Evolutionary conservation across 2,113 vertebrate genomes (phyloP), one percentile per base, ranked within the genome.

Genomic region (Microcebus griseorufus): DNA sequence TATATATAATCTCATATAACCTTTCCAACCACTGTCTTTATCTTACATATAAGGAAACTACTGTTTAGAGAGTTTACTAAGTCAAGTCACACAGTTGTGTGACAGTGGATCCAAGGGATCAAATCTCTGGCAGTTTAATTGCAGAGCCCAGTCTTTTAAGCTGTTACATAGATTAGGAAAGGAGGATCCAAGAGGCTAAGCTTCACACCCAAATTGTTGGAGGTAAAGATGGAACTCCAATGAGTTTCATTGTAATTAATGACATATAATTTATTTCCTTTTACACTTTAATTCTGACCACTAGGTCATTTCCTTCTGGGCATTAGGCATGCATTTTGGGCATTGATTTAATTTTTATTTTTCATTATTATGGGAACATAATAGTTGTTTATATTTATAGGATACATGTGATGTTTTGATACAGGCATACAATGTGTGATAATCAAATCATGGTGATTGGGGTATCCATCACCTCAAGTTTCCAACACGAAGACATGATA

Each of bases 271-370:
- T 94, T 67, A 78, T 96, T 96, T 96, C 34, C 88, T 20, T 79
- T 93, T 85, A 85, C 81, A 72, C 29, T 92, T 90, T 92, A 67
- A 39, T 92, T 93, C 48, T 83, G 17, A 85, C 81, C 76, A 92
- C 90, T 89, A 27, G 42, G 55, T 78, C 60, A 60, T 90, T 95
- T 96, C 58, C 29, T 93, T 91, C 80, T 87, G 75, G 58, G 32
- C 65, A 76, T 39, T 65, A 79, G 75, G 80, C 64, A 88, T 94
- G 37, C 2, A 64, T 81, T 90, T 90, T 89, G 60, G 76, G 39
- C 10, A 65, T 29, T 5, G 25, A 27, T 29, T 64, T 64, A 64
- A 13, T 64, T 27, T 64, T 29, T 64, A 64, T 64, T 64, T 29
- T 13, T 27, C 27, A 29, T 64, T 64, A 29, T 64, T 64, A 27